Conservation (phyloP, 2,888 invertebrate genomes). For the Acronicta alni region DNA sequence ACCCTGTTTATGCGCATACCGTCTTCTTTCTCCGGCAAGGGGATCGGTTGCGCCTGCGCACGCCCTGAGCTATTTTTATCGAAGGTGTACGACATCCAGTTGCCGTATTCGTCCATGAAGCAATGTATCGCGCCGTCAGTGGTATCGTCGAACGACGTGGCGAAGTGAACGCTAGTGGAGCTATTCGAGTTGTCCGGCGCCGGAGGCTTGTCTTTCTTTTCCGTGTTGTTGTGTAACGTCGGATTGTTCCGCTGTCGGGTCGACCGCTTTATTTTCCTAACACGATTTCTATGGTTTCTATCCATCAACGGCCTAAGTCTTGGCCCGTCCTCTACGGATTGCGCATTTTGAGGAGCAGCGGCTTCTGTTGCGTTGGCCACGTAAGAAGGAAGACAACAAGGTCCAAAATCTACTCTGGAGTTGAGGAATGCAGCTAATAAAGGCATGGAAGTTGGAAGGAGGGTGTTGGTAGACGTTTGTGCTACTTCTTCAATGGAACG, state of each 20-base stretch:
- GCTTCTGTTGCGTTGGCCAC: constrained; percentile 62
- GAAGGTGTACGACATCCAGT: constrained; percentile 95
- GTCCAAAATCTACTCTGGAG: constrained; percentile 89
- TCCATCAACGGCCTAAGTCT: constrained; percentile 84
- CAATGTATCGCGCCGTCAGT: constrained; percentile 95
- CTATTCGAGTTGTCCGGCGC: constrained; percentile 71
- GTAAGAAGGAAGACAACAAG: constrained; percentile 75
- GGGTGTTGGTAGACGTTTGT: constrained; percentile 91
- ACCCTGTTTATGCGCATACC: constrained; percentile 67
- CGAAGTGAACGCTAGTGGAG: constrained; percentile 90
- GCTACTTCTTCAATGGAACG: constrained; percentile 89
- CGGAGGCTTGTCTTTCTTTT: constrained; percentile 75
- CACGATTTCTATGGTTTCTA: constrained; percentile 85
- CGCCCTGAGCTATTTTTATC: constrained; percentile 92
- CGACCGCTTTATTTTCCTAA: constrained; percentile 88
- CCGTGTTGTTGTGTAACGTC: constrained; percentile 68
- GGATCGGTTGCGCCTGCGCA: constrained; percentile 80
- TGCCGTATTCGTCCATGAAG: constrained; percentile 95
- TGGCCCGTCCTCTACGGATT: constrained; percentile 75
- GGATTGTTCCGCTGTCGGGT: constrained; percentile 85
- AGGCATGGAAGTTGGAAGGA: constrained; percentile 90
- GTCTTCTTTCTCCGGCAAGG: constrained; percentile 78
- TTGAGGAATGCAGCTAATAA: constrained; percentile 91
- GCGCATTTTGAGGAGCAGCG: constrained; percentile 68
- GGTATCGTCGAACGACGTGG: constrained; percentile 94